Base-by-base conservation (phyloP, 2,113 vertebrate species). In the Etia nguti region DNA sequence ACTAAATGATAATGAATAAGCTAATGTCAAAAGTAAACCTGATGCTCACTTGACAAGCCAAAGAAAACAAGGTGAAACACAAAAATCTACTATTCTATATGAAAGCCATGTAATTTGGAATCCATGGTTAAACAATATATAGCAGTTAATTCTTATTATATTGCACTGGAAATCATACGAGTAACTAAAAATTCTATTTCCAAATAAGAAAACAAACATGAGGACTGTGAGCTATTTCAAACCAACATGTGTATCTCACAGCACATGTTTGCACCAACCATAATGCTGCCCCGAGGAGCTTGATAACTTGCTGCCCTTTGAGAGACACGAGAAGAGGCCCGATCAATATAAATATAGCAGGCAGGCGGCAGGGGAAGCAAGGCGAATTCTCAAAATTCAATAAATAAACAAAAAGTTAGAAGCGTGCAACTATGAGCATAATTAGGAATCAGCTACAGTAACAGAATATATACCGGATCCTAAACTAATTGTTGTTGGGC, bases 321-420 rank as follows among this genome's bases (percentile, higher is more conserved):
- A 93, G 68, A 83, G 46, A 90, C 77, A 88, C 83, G 81, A 79
- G 68, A 82, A 48, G 77, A 89, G 52, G 79, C 31, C 10, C 31
- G 43, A 94, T 95, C 91, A 38, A 93, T 92, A 90, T 41, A 36
- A 70, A 84, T 15, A 46, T 9, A 46, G 81, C 75, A 73, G 83
- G 83, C 86, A 86, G 68, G 6, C 50, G 20, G 80, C 82, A 82
- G 86, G 46, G 80, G 55, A 81, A 20, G 4, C 55, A 79, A 26
- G 7, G 13, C 46, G 7, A 56, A 56, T 46, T 88, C 62, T 86
- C 29, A 80, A 65, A 83, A 87, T 46, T 54, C 77, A 90, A 91
- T 48, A 87, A 22, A 85, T 54, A 57, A 90, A 91, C 43, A 70
- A 46, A 43, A 89, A 52, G 26, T 82, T 16, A 59, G 52, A 81